Conservation (phyloP, 2,113 vertebrate genomes). For the Hippoglossus stenolepis region DNA sequence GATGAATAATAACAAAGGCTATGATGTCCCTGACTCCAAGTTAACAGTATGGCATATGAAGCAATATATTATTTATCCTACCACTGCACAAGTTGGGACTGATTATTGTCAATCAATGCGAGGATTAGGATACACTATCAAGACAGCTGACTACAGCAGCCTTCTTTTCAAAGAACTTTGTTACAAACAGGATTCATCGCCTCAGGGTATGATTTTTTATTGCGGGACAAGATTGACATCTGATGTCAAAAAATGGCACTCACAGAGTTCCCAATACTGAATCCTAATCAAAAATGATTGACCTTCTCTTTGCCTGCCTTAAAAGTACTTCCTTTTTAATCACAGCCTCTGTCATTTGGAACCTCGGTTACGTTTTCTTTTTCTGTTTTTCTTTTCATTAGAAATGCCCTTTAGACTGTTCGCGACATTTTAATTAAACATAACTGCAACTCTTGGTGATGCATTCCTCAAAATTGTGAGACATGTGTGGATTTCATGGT, state of each 20-base stretch:
- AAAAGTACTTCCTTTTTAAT: constrained; percentile 62
- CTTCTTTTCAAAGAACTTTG: constrained; percentile 53
- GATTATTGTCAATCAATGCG: constrained; percentile 41
- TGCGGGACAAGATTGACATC: constrained; percentile 63
- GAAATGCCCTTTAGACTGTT: constrained; percentile 15
- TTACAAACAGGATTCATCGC: constrained; percentile 51
- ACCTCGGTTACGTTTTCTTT: constrained; percentile 1
- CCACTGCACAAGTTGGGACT: constrained; percentile 14
- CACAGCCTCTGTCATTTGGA: constrained; percentile 50
- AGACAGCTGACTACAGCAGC: constrained; percentile 23
- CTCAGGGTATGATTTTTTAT: constrained; percentile 49
- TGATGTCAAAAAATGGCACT: constrained; percentile 54
- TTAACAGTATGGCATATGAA: not conserved
- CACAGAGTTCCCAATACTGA: constrained; percentile 36
- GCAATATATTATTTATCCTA: constrained; percentile 2
- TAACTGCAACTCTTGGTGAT: constrained; percentile 12
- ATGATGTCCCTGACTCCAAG: not conserved
- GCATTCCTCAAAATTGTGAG: constrained; percentile 11
- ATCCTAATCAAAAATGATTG: constrained; percentile 49
- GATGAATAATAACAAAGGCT: not conserved
- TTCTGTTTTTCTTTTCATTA: constrained; percentile 4
- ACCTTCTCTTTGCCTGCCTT: constrained; percentile 55
- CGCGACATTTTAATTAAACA: constrained; percentile 19
- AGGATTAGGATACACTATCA: constrained; percentile 46
- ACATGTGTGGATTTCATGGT: constrained; percentile 2